A percentile compares a stretch with the other conserved stretches of the same genome.
phyloP scores from a whole-genome alignment of 1,140 invertebrate species.

The Archivesica marissinica region DNA sequence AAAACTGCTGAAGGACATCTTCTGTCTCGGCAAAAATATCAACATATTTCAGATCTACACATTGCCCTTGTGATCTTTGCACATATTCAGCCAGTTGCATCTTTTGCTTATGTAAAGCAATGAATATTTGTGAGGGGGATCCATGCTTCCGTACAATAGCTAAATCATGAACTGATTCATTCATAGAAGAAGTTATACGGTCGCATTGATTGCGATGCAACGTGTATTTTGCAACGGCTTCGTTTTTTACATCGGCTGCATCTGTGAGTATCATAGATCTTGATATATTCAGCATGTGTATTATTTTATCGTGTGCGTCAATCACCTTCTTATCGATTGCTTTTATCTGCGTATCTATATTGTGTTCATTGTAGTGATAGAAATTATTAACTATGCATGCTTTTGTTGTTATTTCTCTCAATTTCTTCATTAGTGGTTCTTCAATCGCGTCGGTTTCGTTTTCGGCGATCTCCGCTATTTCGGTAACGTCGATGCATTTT shows the following conservation, averaged over 20 bases:
- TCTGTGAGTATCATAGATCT: background rate
- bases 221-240: background rate
- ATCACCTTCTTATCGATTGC: background rate
- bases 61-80: background rate
- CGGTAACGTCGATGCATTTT: constrained; percentile 12
- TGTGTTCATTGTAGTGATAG: background rate
- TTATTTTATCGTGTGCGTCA: background rate
- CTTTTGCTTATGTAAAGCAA: background rate
- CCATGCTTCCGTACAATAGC: background rate
- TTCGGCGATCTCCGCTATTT: background rate
- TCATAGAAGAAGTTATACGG: background rate
- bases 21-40: background rate
- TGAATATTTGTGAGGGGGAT: background rate
- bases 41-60: background rate
- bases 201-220: background rate
- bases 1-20: too few species aligned
- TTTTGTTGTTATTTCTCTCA: background rate
- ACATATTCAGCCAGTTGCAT: background rate
- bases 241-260: background rate
- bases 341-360: background rate
- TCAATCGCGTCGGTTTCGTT: background rate
- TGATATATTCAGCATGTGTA: background rate
- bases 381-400: background rate
- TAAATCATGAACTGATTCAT: background rate
- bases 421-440: background rate